Evolutionary conservation across 2,888 invertebrate genomes (phyloP).

Genomic region (Chirona hameri): DNA sequence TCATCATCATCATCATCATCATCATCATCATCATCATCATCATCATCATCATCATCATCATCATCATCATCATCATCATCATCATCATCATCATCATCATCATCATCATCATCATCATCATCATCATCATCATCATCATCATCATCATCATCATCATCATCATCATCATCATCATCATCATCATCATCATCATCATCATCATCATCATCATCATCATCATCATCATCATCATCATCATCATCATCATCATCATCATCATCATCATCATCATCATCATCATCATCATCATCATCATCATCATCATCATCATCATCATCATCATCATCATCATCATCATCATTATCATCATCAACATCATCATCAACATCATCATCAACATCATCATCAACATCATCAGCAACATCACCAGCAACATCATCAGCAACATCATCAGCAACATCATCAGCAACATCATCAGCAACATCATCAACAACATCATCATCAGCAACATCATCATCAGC

Average conservation of each 20-base stretch:
- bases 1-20: too few species aligned
- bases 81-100: conserved; percentile 22
- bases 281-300: conserved; percentile 7
- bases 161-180: conserved; percentile 22
- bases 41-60: too few species aligned
- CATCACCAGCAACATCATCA: too few species aligned
- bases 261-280: conserved; percentile 22
- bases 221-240: too few species aligned
- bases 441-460: too few species aligned
- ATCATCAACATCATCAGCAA: too few species aligned
- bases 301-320: not conserved
- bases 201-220: not conserved
- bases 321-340: conserved; percentile 22
- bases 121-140: conserved; percentile 22
- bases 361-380: not conserved
- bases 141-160: conserved; percentile 22
- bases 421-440: too few species aligned
- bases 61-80: conserved; percentile 22
- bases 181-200: conserved; percentile 22
- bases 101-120: conserved; percentile 22
- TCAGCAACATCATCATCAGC: too few species aligned
- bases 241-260: not conserved
- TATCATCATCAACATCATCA: not conserved
- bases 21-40: too few species aligned
- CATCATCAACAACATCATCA: too few species aligned